phyloP scores from a whole-genome alignment of 2,113 vertebrate genomes.

The Micronycteris hirsuta region DNA sequence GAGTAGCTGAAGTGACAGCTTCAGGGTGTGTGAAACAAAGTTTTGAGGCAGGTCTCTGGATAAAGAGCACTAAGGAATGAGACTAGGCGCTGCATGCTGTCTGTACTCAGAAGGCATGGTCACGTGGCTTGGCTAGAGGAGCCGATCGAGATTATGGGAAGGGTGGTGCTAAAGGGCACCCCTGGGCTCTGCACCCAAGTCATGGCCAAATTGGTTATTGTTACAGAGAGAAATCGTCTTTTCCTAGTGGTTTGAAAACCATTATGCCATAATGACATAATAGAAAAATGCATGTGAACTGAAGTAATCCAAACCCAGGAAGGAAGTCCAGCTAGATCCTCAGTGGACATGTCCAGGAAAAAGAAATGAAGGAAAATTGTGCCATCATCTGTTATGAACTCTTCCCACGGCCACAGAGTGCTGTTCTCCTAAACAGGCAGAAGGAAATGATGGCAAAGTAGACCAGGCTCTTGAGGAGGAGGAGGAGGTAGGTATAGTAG shows the following conservation, averaged over 20 bases:
- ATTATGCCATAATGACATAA: neutral
- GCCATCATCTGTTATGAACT: neutral
- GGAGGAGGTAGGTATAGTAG: constrained; percentile 71
- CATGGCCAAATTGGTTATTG: neutral
- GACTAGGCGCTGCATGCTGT: neutral
- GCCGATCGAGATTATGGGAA: neutral
- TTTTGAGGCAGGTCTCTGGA: neutral
- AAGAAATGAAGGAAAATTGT: no score
- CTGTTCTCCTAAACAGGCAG: constrained; percentile 55
- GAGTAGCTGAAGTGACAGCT: neutral
- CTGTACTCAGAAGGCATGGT: accelerated
- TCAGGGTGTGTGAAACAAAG: neutral
- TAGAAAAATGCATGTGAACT: neutral
- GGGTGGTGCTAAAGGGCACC: accelerated
- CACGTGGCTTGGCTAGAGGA: accelerated
- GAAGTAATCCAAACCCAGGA: neutral
- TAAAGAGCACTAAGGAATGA: accelerated
- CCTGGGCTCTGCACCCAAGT: neutral
- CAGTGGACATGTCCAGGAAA: neutral
- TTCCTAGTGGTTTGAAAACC: neutral
- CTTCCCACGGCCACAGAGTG: neutral
- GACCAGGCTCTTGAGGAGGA: constrained; percentile 78
- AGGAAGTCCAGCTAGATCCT: neutral
- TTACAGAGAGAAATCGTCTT: neutral
- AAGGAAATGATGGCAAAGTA: constrained; percentile 57